Base-by-base conservation (phyloP, 2,113 vertebrate species). In the Neofelis nebulosa region DNA sequence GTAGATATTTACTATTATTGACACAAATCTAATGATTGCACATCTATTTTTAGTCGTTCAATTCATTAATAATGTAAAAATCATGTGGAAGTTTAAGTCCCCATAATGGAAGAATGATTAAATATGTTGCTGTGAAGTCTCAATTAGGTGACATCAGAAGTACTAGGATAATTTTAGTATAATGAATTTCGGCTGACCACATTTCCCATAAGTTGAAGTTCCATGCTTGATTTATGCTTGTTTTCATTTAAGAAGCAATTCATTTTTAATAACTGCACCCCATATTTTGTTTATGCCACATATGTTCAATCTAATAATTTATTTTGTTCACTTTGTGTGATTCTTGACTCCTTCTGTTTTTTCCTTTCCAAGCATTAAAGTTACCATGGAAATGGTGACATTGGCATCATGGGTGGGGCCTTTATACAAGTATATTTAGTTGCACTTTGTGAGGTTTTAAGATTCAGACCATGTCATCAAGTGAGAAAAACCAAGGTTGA, bases 251-350 rank as follows among this genome's bases (percentile, higher is more conserved):
- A 97, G 92, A 93, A 81, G 95, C 96, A 96, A 91, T 98, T 97
- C 92, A 97, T 79, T 98, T 98, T 97, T 97, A 98, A 98, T 98
- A 98, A 97, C 95, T 69, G 38, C 18, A 95, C 94, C 96, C 93
- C 96, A 98, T 98, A 98, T 98, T 98, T 97, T 98, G 97, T 98
- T 98, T 98, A 97, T 98, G 96, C 66, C 97, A 97, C 98, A 98
- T 98, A 98, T 98, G 97, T 98, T 98, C 97, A 97, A 14, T 94
- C 96, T 98, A 98, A 98, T 98, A 97, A 98, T 97, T 98, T 97
- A 98, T 98, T 98, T 98, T 98, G 97, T 98, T 98, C 97, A 97
- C 87, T 98, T 98, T 91, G 84, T 94, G 79, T 66, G 94, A 89
- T 97, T 97, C 94, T 98, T 98, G 95, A 68, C 66, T 97, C 90